Evolutionary conservation across 2,797 vertebrate genomes (phyloP).

Genomic region (Glyptemys insculpta): DNA sequence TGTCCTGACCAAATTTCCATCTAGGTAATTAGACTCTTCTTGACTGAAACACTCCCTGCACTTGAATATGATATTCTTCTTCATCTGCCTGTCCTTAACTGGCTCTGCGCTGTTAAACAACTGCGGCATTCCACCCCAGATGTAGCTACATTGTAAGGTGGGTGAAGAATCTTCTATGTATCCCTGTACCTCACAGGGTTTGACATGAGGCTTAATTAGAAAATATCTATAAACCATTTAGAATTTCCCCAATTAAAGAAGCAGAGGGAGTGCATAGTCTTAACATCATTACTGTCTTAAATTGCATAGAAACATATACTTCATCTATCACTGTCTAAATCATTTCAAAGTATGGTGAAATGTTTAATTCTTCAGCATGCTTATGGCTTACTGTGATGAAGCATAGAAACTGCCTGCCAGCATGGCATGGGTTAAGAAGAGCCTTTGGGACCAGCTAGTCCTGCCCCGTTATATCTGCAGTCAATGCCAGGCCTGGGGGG

Average conservation of each 20-base stretch:
- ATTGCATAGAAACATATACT: background rate
- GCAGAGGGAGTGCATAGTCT: background rate
- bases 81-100: background rate
- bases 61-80: background rate
- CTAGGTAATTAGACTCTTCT: background rate
- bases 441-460: background rate
- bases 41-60: background rate
- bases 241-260: conserved; percentile 31
- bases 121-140: conserved; percentile 20
- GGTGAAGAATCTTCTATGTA: background rate
- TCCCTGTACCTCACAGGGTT: background rate
- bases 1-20: background rate
- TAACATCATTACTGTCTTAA: background rate
- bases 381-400: background rate
- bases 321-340: background rate
- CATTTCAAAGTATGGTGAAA: background rate
- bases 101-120: background rate
- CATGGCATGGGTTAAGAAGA: background rate
- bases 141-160: background rate
- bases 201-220: conserved; percentile 38
- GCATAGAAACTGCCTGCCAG: background rate
- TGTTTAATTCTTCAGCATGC: background rate
- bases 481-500: background rate
- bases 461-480: background rate
- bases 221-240: conserved; percentile 36